Base-by-base conservation (phyloP, 2,113 vertebrate genomes). In the Platanista minor region DNA sequence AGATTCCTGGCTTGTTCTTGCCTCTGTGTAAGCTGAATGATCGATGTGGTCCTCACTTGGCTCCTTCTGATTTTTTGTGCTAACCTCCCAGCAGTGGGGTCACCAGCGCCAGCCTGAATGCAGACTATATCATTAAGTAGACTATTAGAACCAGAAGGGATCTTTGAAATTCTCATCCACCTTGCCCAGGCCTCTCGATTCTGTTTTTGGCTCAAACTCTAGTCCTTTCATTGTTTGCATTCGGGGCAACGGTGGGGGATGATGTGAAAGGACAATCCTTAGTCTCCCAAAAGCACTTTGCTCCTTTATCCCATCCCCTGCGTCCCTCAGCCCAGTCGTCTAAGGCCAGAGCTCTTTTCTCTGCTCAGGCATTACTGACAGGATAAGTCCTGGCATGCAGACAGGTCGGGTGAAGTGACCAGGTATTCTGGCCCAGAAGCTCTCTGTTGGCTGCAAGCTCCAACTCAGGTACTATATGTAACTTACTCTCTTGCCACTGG, bases 351-450 rank as follows among this genome's bases (percentile, higher is more conserved):
- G 69, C 77, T 96, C 39, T 95, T 87, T 41, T 86, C 74, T 94
- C 36, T 74, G 77, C 46, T 94, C 46, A 57, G 71, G 59, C 72
- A 61, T 87, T 85, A 90, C 59, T 92, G 71, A 86, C 86, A 80
- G 94, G 71, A 9, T 93, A 96, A 95, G 71, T 92, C 46, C 94
- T 95, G 89, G 77, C 17, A 46, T 82, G 91, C 77, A 92, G 72
- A 93, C 67, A 89, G 94, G 92, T 85, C 71, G 93, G 83, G 29
- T 96, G 77, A 96, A 75, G 61, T 86, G 83, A 91, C 82, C 82
- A 95, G 89, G 71, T 80, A 49, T 31, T 46, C 61, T 86, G 83
- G 67, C 66, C 77, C 77, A n/a, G 89, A 82, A 90, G 54, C 46
- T 64, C 31, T 92, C 85, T 93, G 39, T 87, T 1, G 2, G 27